Evolutionary conservation across 2,113 vertebrate species (phyloP), one percentile per base, ranked within the genome.

Genomic region (Notothenia rossii): DNA sequence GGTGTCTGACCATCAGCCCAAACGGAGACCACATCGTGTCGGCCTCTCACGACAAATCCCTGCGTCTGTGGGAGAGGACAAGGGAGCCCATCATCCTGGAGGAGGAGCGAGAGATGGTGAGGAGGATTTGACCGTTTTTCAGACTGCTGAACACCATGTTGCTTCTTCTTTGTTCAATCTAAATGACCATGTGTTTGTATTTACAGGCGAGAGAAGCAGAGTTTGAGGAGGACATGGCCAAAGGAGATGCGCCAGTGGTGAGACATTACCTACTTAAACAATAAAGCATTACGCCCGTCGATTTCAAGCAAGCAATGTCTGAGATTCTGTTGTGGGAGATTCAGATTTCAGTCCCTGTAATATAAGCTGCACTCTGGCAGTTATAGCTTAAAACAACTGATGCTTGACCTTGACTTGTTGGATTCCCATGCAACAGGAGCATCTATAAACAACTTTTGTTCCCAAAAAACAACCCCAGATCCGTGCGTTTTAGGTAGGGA

Each of bases 21-120:
- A 98, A n/a, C 13, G 98, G 98, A 3, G 97, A 99, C 93, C 96
- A 98, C 0, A 20, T 99, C 0, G 97, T 97, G 56, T 98, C 98
- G 0, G 94, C 97, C 0, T 98, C 98, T 46, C 98, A 99, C 55
- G 98, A 99, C 93, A 99, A 98, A 84, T 98, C 98, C 1, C 92
- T 99, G 79, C 96, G 98, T 4, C 96, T 99, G 48, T 99, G 98
- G 98, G 97, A 99, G 86, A 96, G 98, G 83, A 99, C 97, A 0
- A 96, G 96, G 74, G 98, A 99, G 73, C 97, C 96, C 1, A 96
- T 99, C 65, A 95, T 99, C 82, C 92, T 99, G 82, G 97, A 99
- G 82, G 98, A 99, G 88, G 98, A 99, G 72, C 95, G 94, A 48
- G 98, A 99, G 90, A 97, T 96, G 97, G 98, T 99, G 77, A 96